These are phyloP conservation scores for Mustela lutreola DNA, from an alignment of 2,113 vertebrate genomes.

Conservation along the genomic window DNA sequence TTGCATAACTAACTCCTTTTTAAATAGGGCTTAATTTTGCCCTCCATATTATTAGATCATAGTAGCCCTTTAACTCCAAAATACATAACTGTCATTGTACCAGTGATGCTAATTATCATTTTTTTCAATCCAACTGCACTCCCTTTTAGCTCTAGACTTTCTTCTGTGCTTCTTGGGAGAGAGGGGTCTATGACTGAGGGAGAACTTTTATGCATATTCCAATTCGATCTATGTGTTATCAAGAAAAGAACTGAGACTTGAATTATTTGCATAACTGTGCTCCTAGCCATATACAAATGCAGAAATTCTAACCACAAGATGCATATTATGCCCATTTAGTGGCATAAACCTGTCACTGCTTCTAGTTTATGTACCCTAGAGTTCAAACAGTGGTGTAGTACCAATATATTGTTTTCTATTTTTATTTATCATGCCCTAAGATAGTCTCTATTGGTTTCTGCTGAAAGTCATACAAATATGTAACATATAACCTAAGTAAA, in stretches of 20 bases:
- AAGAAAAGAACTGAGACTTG: slow-evolving; percentile 41
- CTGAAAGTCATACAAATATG: neutral
- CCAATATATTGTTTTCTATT: neutral
- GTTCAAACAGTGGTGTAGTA: neutral
- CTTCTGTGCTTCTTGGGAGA: neutral
- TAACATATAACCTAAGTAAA: neutral
- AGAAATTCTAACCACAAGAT: slow-evolving; percentile 58
- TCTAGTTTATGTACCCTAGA: slow-evolving; percentile 8
- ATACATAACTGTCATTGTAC: neutral
- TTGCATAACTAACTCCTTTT: slow-evolving; percentile 69
- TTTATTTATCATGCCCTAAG: neutral
- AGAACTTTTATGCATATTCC: neutral
- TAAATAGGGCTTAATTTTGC: slow-evolving; percentile 51
- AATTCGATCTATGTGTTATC: slow-evolving; percentile 11
- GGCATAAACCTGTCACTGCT: slow-evolving; percentile 42
- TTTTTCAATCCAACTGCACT: neutral
- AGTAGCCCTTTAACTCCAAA: slow-evolving; percentile 34
- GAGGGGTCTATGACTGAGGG: neutral
- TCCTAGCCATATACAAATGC: slow-evolving; percentile 35
- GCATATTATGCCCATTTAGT: neutral
- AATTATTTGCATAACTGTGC: slow-evolving; percentile 63
- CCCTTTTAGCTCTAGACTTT: neutral
- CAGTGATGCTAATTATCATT: neutral
- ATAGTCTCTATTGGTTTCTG: neutral
- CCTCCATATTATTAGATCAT: slow-evolving; percentile 56